A percentile compares a stretch with the other conserved stretches of the same genome.
Evolutionary conservation across 2,113 vertebrate species (phyloP).

Genomic region (Zosterops pallidus): DNA sequence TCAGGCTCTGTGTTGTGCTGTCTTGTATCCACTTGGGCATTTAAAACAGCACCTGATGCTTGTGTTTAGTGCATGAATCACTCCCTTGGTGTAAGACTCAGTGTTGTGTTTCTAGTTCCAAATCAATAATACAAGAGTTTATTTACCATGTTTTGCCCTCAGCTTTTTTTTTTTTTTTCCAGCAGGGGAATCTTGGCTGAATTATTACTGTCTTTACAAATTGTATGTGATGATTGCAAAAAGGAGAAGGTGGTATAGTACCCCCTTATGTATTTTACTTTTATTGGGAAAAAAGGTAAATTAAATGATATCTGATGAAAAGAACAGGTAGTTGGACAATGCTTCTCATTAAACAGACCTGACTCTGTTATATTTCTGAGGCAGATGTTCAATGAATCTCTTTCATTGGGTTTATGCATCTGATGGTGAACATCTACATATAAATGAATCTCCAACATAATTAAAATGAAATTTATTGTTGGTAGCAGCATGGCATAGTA

Average conservation of each 20-base stretch:
- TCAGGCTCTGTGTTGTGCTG: background rate
- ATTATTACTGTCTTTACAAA: background rate
- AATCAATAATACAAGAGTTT: background rate
- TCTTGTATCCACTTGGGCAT: background rate
- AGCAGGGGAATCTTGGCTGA: background rate
- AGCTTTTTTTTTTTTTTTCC: background rate
- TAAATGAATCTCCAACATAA: conserved; percentile 27
- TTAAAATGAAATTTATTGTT: conserved; percentile 28
- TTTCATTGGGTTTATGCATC: background rate
- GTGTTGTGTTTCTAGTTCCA: background rate
- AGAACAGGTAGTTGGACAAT: background rate
- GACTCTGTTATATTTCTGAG: background rate
- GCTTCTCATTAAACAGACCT: background rate
- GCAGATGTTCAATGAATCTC: conserved; percentile 24
- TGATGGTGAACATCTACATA: conserved; percentile 21
- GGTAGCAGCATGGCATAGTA: background rate
- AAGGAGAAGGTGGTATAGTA: background rate
- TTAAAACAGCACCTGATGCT: background rate
- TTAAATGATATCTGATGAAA: background rate
- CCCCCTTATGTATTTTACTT: background rate
- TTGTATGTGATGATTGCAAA: background rate
- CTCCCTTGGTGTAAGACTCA: background rate
- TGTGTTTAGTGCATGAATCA: background rate
- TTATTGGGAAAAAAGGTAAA: background rate
- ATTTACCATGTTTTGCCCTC: background rate